A percentile compares a stretch with the other conserved stretches of the same genome.
Conservation (phyloP, 1,140 invertebrate genomes). For the Bombus soroeensis region DNA sequence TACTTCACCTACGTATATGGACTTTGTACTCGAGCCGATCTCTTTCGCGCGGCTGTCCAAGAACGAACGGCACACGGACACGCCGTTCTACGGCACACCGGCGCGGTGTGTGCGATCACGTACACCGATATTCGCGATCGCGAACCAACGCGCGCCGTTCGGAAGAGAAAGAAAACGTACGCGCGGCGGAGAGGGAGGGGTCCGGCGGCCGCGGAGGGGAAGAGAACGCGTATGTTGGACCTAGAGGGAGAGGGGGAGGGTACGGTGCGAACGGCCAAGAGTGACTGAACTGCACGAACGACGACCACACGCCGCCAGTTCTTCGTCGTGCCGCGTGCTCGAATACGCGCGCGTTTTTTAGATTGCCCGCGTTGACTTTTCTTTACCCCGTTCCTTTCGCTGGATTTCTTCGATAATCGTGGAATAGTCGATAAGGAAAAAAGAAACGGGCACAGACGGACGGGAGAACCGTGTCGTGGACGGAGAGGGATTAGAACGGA, state of each 20-base stretch:
- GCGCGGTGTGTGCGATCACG: slow-evolving; percentile 26
- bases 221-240: slow-evolving; percentile 3
- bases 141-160: neutral
- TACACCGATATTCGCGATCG: slow-evolving; percentile 5
- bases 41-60: slow-evolving; percentile 11
- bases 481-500: too few species aligned
- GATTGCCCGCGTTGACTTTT: neutral
- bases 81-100: neutral
- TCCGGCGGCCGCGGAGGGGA: neutral
- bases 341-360: slow-evolving; percentile 27
- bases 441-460: too few species aligned
- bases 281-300: slow-evolving; percentile 49
- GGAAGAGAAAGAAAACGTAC: slow-evolving; percentile 23
- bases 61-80: slow-evolving; percentile 8
- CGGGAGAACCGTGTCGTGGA: neutral
- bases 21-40: slow-evolving; percentile 53
- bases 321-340: slow-evolving; percentile 33
- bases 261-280: slow-evolving; percentile 49
- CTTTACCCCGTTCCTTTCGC: neutral
- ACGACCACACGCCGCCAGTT: slow-evolving; percentile 54
- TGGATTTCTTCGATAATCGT: slow-evolving; percentile 6
- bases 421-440: neutral
- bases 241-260: slow-evolving; percentile 13
- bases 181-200: neutral
- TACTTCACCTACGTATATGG: slow-evolving; percentile 22